Conservation (phyloP, 2,113 vertebrate species). For the Eurypyga helias region DNA sequence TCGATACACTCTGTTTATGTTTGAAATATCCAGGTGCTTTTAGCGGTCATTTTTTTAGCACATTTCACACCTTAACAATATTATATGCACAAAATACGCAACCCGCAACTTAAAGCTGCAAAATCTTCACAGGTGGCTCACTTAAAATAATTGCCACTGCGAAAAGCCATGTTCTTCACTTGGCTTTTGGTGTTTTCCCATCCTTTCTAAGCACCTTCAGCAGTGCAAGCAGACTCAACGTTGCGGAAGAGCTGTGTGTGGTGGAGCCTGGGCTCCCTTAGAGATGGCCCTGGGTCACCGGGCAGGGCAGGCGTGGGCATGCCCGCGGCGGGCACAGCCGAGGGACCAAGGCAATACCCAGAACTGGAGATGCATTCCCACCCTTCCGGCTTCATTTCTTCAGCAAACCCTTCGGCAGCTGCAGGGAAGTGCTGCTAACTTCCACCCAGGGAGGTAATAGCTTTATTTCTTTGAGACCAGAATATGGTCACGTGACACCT, state of each 20-base stretch:
- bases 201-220: not conserved
- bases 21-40: slow-evolving; percentile 40
- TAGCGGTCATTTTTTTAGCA: not conserved
- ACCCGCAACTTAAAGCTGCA: not conserved
- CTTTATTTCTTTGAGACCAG: not conserved
- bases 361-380: not conserved
- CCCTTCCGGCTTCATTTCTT: not conserved
- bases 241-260: not conserved
- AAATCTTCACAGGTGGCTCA: not conserved
- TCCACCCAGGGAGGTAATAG: not conserved
- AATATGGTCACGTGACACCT: fast-evolving
- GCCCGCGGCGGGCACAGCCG: fast-evolving
- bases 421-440: not conserved
- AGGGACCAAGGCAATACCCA: not conserved
- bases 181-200: not conserved
- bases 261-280: not conserved
- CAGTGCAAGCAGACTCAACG: not conserved
- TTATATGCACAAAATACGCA: not conserved
- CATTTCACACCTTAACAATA: not conserved
- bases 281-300: not conserved
- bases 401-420: not conserved
- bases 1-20: not conserved
- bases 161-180: not conserved
- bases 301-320: not conserved
- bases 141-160: not conserved